Conservation (phyloP, 2,113 vertebrate genomes). For the Lampris incognitus region DNA sequence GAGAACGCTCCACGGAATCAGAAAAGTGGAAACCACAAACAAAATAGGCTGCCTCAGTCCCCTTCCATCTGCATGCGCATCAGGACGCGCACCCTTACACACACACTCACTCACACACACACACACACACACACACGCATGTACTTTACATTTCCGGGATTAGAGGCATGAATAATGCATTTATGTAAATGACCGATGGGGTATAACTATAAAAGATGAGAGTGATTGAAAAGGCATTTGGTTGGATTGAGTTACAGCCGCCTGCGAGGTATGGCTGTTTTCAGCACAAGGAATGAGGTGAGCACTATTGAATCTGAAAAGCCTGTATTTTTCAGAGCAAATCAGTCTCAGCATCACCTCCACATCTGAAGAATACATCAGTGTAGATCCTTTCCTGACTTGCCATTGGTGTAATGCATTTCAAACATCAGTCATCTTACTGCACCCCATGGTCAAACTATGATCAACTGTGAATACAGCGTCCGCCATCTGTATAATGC, state of each 20-base stretch:
- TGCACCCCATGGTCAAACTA: constrained; percentile 58
- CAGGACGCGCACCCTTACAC: constrained; percentile 42
- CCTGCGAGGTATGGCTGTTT: constrained; percentile 64
- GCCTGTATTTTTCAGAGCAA: constrained; percentile 30
- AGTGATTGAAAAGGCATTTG: constrained; percentile 77
- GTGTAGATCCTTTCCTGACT: constrained; percentile 42
- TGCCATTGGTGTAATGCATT: constrained; percentile 34
- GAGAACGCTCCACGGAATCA: constrained; percentile 68
- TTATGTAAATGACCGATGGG: constrained; percentile 76
- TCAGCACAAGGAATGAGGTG: constrained; percentile 27
- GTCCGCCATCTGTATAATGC: constrained; percentile 60
- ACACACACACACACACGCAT: constrained; percentile 39
- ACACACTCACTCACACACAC: constrained; percentile 29
- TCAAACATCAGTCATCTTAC: constrained; percentile 52
- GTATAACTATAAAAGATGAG: constrained; percentile 78
- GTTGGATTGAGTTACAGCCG: constrained; percentile 70
- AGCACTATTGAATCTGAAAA: constrained; percentile 27
- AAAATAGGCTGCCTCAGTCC: constrained; percentile 71
- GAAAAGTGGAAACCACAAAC: constrained; percentile 75
- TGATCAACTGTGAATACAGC: constrained; percentile 49
- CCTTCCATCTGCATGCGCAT: constrained; percentile 69
- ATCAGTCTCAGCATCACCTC: constrained; percentile 56
- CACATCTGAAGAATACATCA: constrained; percentile 57
- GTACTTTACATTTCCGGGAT: constrained; percentile 72
- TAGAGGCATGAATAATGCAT: constrained; percentile 80